These are phyloP conservation scores for Gasterosteus nipponicus DNA, from an alignment of 2,113 vertebrate genomes.

Conservation along the genomic window DNA sequence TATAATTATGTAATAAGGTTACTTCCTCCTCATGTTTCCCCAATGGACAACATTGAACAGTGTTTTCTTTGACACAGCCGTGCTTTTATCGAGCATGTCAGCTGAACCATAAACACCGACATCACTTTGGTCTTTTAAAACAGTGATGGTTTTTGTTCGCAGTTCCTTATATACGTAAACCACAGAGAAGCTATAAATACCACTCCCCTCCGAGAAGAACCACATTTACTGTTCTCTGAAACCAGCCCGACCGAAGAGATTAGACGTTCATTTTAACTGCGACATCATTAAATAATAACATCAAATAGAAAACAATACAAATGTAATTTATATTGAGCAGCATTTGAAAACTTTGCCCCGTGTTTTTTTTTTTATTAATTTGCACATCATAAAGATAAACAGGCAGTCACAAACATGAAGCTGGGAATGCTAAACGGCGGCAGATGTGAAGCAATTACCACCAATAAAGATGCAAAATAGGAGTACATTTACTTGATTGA, in stretches of 20 bases:
- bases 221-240: slow-evolving; percentile 9
- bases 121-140: not conserved
- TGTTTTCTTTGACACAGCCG: not conserved
- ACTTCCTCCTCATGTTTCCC: slow-evolving; percentile 45
- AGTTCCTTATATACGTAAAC: slow-evolving; percentile 35
- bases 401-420: not conserved
- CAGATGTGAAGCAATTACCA: not conserved
- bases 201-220: not conserved
- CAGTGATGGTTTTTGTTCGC: not conserved
- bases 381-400: not conserved
- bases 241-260: not conserved
- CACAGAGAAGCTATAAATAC: slow-evolving; percentile 43
- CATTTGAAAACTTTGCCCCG: not conserved
- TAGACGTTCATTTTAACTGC: not conserved
- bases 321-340: not conserved
- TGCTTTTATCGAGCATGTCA: slow-evolving; percentile 9
- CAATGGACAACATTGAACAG: not conserved
- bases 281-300: not conserved
- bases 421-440: not conserved
- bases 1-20: not conserved
- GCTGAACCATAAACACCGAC: slow-evolving; percentile 9
- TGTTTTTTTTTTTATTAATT: not conserved
- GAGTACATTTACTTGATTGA: not conserved
- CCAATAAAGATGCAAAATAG: slow-evolving; percentile 20
- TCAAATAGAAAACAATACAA: not conserved